These are phyloP conservation scores for Corydoras maculifer DNA, from an alignment of 2,113 vertebrate genomes.

Conservation along the genomic window DNA sequence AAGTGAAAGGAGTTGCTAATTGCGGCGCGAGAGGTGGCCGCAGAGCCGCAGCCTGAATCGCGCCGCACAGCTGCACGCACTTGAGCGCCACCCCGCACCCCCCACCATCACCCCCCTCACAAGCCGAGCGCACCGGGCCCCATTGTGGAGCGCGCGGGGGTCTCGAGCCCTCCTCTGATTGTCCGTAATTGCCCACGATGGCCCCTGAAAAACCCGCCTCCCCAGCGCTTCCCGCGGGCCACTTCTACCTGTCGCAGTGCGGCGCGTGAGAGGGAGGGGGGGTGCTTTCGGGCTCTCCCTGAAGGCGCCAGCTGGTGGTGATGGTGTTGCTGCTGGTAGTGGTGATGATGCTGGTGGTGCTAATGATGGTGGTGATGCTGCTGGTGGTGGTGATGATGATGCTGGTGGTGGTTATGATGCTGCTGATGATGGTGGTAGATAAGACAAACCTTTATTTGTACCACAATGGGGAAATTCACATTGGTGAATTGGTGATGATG, in stretches of 20 bases:
- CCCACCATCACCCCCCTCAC: constrained; percentile 89
- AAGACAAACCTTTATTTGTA: no score
- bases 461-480: no score
- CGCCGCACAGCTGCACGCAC: constrained; percentile 97
- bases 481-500: no score
- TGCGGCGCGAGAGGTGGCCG: constrained; percentile 76
- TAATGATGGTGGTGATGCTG: no score
- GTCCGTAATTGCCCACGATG: constrained; percentile 93
- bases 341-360: no score
- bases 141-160: constrained; percentile 83
- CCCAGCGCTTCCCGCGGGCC: constrained; percentile 79
- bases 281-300: neutral
- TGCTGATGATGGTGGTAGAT: no score
- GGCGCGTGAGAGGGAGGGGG: neutral
- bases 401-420: no score
- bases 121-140: constrained; percentile 81
- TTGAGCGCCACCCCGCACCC: constrained; percentile 92
- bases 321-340: neutral
- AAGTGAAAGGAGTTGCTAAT: constrained; percentile 92
- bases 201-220: constrained; percentile 84
- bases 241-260: constrained; percentile 81
- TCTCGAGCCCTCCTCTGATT: constrained; percentile 88
- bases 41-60: constrained; percentile 77
- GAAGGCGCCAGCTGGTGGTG: neutral
- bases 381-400: no score